Evolutionary conservation across 2,797 vertebrate species (phyloP), one percentile per base, ranked within the genome.

Genomic region (Rhabdomys pumilio): DNA sequence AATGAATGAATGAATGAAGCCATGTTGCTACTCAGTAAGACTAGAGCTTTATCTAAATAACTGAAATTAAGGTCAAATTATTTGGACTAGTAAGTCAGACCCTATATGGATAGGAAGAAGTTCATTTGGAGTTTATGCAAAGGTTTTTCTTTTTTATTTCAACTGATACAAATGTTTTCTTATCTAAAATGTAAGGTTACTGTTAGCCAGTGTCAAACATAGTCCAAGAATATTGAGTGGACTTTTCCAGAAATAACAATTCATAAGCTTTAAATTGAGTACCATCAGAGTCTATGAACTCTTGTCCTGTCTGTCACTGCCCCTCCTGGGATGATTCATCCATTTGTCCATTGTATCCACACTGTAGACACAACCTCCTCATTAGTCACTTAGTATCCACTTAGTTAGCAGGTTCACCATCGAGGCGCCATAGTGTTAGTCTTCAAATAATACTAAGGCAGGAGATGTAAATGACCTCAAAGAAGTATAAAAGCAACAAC

Each of bases 61-160:
- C 20, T 57, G 91, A 82, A 77, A 79, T 15, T 38, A 91, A 69
- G 17, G 2, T 24, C 59, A 89, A 82, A 94, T 96, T 86, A 17
- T 89, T 57, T 34, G 31, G 88, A 9, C n/a, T 55, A 44, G 6
- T n/a, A 75, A 79, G 26, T 76, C 57, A 94, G 90, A 61, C 9
- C 44, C 7, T 24, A 41, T 26, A 87, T 22, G 26, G 75, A 67
- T n/a, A 65, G 2, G 87, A 94, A 83, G 14, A 53, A 55, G 8
- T 67, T 34, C 41, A 55, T 17, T 82, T 86, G 65, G 14, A 76
- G 31, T 53, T 91, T 50, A 63, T 34, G 26, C 19, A 65, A 92
- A 93, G 2, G 1, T 89, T 83, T 80, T 93, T 88, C 12, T 79
- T 73, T 77, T 88, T 91, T 9, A 75, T 91, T 91, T 91, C 41